These are phyloP conservation scores for Chaenocephalus aceratus DNA, from an alignment of 2,113 vertebrate genomes.

Conservation along the genomic window DNA sequence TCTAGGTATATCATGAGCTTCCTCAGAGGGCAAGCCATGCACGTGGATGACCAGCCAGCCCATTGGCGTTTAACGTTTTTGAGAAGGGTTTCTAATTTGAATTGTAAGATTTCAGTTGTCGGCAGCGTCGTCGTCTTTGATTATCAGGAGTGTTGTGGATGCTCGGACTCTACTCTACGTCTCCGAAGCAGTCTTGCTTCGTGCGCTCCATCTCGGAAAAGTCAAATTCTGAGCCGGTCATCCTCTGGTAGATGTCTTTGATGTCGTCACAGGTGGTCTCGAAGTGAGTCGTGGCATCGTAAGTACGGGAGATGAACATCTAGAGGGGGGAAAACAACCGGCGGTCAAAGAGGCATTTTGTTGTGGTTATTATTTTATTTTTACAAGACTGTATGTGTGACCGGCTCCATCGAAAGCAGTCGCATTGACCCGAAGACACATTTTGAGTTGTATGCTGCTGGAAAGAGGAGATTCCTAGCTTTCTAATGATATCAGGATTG, in stretches of 20 bases:
- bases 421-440: no score
- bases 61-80: conserved; percentile 61
- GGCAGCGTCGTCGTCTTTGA: conserved; percentile 49
- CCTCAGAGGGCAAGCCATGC: conserved; percentile 71
- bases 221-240: conserved; percentile 96
- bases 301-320: conserved; percentile 96
- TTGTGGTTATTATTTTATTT: no score
- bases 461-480: no score
- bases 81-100: conserved; percentile 56
- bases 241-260: conserved; percentile 96
- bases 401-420: no score
- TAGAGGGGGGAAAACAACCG: conserved; percentile 45
- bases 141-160: conserved; percentile 49
- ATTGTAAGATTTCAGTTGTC: conserved; percentile 56
- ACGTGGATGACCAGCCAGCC: conserved; percentile 81
- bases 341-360: background rate
- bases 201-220: conserved; percentile 98
- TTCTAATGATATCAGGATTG: no score
- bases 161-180: conserved; percentile 83
- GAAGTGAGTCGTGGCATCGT: conserved; percentile 98
- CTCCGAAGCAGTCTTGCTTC: conserved; percentile 95
- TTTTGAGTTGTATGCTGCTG: no score
- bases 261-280: conserved; percentile 99
- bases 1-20: conserved; percentile 84
- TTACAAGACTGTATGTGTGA: no score